Evolutionary conservation across 2,113 vertebrate genomes (phyloP).

Genomic region (Pavo muticus): DNA sequence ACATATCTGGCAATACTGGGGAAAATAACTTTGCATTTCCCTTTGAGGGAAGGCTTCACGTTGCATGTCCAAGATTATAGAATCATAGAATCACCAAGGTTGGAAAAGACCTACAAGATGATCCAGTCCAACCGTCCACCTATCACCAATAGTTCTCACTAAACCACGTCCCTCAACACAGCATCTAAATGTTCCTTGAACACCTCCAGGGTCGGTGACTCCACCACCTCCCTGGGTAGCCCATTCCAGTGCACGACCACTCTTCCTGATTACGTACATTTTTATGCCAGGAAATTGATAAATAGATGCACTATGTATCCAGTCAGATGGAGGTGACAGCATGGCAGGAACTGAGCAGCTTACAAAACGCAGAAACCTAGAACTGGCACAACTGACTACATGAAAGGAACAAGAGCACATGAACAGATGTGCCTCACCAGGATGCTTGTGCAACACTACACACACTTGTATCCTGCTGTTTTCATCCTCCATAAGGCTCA

Average conservation of each 20-base stretch:
- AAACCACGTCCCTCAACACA: too few relatives aligned
- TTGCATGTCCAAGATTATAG: neutral
- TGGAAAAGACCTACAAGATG: too few relatives aligned
- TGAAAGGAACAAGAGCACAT: neutral
- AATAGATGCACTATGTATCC: neutral
- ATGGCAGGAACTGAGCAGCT: neutral
- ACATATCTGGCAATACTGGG: neutral
- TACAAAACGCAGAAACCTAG: neutral
- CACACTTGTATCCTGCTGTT: neutral
- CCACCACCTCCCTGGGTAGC: too few relatives aligned
- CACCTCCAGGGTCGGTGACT: too few relatives aligned
- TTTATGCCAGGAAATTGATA: neutral
- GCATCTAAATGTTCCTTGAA: too few relatives aligned
- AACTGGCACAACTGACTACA: neutral
- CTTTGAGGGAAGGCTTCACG: neutral
- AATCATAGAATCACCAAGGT: too few relatives aligned
- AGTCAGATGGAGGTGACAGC: neutral
- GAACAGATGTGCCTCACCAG: accelerated
- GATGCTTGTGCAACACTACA: accelerated
- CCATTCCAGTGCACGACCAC: too few relatives aligned
- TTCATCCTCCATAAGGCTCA: accelerated
- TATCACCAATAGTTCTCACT: too few relatives aligned
- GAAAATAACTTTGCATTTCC: neutral
- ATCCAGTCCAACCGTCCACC: too few relatives aligned
- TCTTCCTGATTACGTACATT: neutral